Evolutionary conservation across 2,797 vertebrate species (phyloP).

Genomic region (Intellagama lesueurii): DNA sequence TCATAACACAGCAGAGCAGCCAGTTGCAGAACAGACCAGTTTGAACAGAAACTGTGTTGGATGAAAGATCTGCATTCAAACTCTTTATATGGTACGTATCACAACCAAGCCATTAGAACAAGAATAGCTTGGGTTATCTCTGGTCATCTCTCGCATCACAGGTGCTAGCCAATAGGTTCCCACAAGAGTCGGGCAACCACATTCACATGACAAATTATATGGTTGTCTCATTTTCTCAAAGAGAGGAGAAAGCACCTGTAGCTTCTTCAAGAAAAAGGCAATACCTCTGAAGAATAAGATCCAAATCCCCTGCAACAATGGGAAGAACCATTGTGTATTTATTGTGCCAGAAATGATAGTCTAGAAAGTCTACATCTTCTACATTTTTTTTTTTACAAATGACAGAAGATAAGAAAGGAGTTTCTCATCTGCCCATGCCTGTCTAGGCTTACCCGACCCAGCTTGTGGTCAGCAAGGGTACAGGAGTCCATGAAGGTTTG

Average conservation of each 20-base stretch:
- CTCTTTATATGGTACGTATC: neutral
- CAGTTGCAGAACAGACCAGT: too few species aligned
- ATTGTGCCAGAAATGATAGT: too few species aligned
- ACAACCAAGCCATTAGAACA: neutral
- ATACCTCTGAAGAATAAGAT: neutral
- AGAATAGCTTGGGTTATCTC: neutral
- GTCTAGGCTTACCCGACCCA: constrained; percentile 88
- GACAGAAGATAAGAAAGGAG: too few species aligned
- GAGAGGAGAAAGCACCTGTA: neutral
- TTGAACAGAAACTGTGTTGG: too few species aligned
- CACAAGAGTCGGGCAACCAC: neutral
- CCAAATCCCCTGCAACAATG: neutral
- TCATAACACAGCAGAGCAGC: too few species aligned
- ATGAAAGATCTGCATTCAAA: neutral
- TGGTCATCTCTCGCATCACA: neutral
- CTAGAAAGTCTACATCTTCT: neutral
- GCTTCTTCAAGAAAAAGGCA: neutral
- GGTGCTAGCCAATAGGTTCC: neutral
- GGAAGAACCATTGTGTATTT: neutral
- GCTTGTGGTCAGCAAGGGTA: constrained; percentile 95
- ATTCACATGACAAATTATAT: neutral
- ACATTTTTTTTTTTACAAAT: neutral
- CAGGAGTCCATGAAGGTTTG: constrained; percentile 99
- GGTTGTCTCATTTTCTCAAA: neutral
- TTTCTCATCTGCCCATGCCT: too few species aligned